Base-by-base conservation (phyloP, 2,797 vertebrate genomes). In the Microcaecilia unicolor region DNA sequence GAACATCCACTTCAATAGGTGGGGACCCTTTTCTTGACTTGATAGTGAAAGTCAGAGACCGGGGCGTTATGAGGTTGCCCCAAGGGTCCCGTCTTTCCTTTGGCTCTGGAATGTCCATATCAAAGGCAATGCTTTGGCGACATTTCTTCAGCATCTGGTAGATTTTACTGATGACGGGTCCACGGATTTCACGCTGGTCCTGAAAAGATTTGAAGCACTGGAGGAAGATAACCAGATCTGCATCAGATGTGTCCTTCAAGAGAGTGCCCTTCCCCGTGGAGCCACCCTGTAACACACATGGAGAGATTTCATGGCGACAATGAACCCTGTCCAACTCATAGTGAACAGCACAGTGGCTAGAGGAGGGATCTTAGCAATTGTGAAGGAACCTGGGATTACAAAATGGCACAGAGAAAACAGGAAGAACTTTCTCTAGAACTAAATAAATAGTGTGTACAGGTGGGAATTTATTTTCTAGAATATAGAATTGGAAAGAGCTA, bases 201-300 rank as follows among this genome's bases (percentile, higher is more conserved):
- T 31, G 0, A 11, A 64, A 81, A 28, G 27, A 56, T 15, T 2
- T 0, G 23, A 81, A 79, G 54, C 35, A 56, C 62, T 15, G 60
- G 24, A 75, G 40, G 40, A 79, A 75, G 13, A 78, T 58, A 45
- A 76, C 64, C 4, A 76, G 48, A 0, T 79, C 71, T 0, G 68
- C 70, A 0, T 78, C 74, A 0, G 71, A 81, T 16, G 31, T 64
- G 5, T 57, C 61, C 15, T 4, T 18, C 39, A 76, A 48, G 2
- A 65, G 60, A 1, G 70, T 78, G 22, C 74, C 76, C 19, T 76
- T 79, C 28, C 51, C 74, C 0, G 54, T 49, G 1, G 72, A 78
- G 14, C 78, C 70, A 0, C 70, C 71, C 78, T 79, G 49, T 8
- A 12, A n/a, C n/a, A n/a, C n/a, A n/a, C n/a, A 36, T 55, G n/a